Base-by-base conservation (phyloP, 1,140 invertebrate species). In the Aphidius gifuensis region DNA sequence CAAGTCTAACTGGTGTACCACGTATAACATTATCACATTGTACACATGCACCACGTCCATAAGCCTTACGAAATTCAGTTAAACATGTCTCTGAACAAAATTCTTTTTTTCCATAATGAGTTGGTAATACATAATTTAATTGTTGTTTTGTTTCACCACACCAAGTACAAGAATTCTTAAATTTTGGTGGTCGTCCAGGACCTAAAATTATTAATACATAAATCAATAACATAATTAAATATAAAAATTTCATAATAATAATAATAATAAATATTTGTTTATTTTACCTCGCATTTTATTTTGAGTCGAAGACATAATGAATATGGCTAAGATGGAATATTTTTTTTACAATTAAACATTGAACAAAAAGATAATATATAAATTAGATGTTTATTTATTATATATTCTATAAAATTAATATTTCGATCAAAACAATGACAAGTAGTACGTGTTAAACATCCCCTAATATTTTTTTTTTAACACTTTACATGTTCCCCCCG, bases 11-110 rank as follows among this genome's bases (percentile, higher is more conserved):
- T 61, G 82, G 81, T 64, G 78, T 83, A 80, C 88, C 87, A 64
- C 88, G 83, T 65, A 93, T 92, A 60, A 92, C 90, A 83, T 91
- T 92, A 74, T 93, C 90, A 80, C 92, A 95, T 70, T 90, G 86
- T 58, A 88, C 82, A 78, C 92, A 93, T n/a, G 90, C 88, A 51
- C 90, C 90, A 81, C 93, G 91, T 68, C 89, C 87, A 71, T 93
- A 92, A 16, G 91, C 92, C 74, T 92, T 92, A 51, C 92, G 85
- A 74, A 93, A 96, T 82, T 93, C 91, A 6, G 89, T 87, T 23
- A 96, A 83, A 80, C 93, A 96, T 21, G 87, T 90, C 77, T 93
- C 90, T 0, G 92, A 94, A 80, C 93, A 96, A 76, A 96, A 96
- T 74, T 95, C 92, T 74, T 94, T 94, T 73, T 94, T 94, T 9